phyloP scores from a whole-genome alignment of 2,888 invertebrate genomes.

The Lapara coniferarum region DNA sequence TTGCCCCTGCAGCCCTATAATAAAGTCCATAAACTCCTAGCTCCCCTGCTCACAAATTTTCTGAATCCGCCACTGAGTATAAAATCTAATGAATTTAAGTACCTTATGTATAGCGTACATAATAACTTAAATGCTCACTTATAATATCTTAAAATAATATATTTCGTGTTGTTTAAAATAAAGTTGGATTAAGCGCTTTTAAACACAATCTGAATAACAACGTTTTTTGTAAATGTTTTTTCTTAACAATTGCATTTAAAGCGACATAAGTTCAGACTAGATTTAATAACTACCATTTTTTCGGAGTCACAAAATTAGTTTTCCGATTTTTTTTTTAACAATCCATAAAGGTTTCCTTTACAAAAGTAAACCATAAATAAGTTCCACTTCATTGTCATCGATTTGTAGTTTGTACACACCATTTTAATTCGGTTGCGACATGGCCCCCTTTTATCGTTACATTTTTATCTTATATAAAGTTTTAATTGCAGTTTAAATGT shows the following conservation, averaged over 20 bases:
- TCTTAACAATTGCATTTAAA: constrained; percentile 53
- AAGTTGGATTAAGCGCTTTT: constrained; percentile 64
- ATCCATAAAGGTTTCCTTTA: not conserved
- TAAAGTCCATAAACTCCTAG: not conserved
- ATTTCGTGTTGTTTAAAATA: constrained; percentile 47
- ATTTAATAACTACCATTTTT: constrained; percentile 66
- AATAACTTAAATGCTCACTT: constrained; percentile 81
- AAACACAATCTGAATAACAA: constrained; percentile 46
- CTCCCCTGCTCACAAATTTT: not conserved
- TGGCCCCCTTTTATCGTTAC: constrained; percentile 20
- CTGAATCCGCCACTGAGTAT: constrained; percentile 29
- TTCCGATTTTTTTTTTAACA: not conserved
- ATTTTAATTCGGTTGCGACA: constrained; percentile 20
- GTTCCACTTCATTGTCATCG: not conserved
- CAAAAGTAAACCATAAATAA: not conserved
- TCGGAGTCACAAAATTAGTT: constrained; percentile 62
- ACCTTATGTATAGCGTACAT: constrained; percentile 64
- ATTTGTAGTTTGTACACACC: constrained; percentile 11
- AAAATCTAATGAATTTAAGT: constrained; percentile 77
- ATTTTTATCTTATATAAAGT: constrained; percentile 9
- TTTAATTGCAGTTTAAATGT: constrained; percentile 20
- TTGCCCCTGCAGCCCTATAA: not conserved
- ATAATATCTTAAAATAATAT: constrained; percentile 51
- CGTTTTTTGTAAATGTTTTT: constrained; percentile 34
- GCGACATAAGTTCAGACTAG: constrained; percentile 75